A percentile compares a stretch with the other conserved stretches of the same genome.
phyloP scores from a whole-genome alignment of 2,113 vertebrate species.

The Anguilla japonica region DNA sequence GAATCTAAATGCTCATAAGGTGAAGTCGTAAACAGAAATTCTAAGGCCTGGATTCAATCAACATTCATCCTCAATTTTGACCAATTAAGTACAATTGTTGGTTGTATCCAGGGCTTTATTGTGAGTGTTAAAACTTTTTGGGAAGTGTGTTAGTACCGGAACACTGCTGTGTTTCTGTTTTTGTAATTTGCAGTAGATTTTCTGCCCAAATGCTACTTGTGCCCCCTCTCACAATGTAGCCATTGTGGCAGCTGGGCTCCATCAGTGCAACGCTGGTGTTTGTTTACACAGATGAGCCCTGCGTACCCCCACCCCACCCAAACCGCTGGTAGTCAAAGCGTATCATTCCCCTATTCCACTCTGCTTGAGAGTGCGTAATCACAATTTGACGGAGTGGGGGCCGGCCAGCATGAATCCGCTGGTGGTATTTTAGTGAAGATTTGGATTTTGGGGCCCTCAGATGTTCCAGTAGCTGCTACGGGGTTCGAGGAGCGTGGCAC shows the following conservation, averaged over 20 bases:
- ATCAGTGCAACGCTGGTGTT: conserved; percentile 10
- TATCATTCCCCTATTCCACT: conserved; percentile 52
- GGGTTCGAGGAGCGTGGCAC: not conserved
- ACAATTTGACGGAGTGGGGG: conserved; percentile 41
- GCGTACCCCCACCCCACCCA: conserved; percentile 16
- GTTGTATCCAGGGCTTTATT: not conserved
- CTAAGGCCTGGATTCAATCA: not conserved
- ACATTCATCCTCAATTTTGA: not conserved
- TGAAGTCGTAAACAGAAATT: not conserved
- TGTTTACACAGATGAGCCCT: conserved; percentile 42
- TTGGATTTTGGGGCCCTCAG: not conserved
- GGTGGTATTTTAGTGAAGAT: conserved; percentile 5
- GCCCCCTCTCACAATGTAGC: conserved; percentile 24
- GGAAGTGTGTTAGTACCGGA: not conserved
- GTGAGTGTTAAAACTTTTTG: not conserved
- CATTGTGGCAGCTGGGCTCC: conserved; percentile 14
- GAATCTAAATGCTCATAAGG: not conserved
- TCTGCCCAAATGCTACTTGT: not conserved
- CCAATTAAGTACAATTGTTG: not conserved
- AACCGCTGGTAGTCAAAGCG: conserved; percentile 20
- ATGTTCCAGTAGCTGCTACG: not conserved
- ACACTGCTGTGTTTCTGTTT: not conserved
- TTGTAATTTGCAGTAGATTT: not conserved
- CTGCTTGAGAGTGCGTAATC: conserved; percentile 48
- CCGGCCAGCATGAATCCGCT: conserved; percentile 7